Evolutionary conservation across 2,113 vertebrate species (phyloP), one percentile per base, ranked within the genome.

Genomic region (Podiceps cristatus): DNA sequence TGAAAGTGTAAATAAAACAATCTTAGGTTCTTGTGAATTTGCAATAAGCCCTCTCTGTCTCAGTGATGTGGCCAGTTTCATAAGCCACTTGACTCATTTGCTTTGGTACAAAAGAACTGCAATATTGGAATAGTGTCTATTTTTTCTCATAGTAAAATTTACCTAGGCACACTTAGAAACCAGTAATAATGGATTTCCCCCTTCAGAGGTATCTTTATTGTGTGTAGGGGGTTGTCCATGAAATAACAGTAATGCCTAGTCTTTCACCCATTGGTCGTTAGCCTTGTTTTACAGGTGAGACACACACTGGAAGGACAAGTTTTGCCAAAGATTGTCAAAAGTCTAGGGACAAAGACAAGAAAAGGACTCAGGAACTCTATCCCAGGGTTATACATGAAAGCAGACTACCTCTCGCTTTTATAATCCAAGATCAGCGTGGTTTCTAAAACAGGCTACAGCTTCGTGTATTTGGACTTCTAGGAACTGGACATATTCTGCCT

Each of bases 401-500:
- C 73, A 93, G n/a, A 60, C 49, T 59, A 49, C n/a, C 42, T 81
- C 71, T 96, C 52, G 35, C 33, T 45, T 85, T n/a, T 18, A 59
- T 6, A 78, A 63, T 33, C 53, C 62, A 59, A 42, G 40, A 58
- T 55, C 45, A 56, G 74, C 2, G 2, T 60, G 18, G 49, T 37
- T 93, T 88, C 89, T 37, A 74, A 93, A 93, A 76, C 13, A 37
- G 85, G 55, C 71, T 73, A 44, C 55, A 62, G 28, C 90, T 96
- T 96, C 88, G 86, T 90, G 62, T 73, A 18, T 92, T 80, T 92
- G 78, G 88, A 91, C 90, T 97, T 97, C 96, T 97, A 96, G 93
- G 97, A 97, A 95, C 4, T 28, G 95, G 82, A 31, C 31, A 6
- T 50, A 24, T 44, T 86, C 71, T 83, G 85, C 71, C 87, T 83